Conservation (phyloP, 2,888 invertebrate species). For the Ectropis crepuscularia region DNA sequence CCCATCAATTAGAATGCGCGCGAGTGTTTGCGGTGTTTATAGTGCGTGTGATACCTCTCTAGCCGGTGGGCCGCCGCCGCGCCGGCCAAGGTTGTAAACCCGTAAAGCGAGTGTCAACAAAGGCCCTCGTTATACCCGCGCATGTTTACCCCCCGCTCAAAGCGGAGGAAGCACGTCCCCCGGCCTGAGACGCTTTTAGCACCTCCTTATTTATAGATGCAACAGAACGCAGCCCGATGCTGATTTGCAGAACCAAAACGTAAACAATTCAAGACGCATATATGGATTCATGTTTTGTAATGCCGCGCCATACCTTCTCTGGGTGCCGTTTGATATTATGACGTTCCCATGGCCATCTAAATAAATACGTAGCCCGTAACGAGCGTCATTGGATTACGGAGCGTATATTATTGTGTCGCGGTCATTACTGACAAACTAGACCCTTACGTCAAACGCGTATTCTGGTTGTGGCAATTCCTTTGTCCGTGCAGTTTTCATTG, state of each 20-base stretch:
- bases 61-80: constrained; percentile 52
- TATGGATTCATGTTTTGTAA: constrained; percentile 37
- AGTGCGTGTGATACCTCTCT: constrained; percentile 63
- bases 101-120: constrained; percentile 81
- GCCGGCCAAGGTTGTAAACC: constrained; percentile 40
- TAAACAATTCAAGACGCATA: constrained; percentile 63
- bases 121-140: constrained; percentile 70
- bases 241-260: constrained; percentile 78
- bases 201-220: constrained; percentile 83
- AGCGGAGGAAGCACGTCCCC: constrained; percentile 82
- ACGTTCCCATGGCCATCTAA: constrained; percentile 41
- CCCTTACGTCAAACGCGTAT: constrained; percentile 65
- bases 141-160: constrained; percentile 81
- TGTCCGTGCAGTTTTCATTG: constrained; percentile 79
- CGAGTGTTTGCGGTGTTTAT: constrained; percentile 58
- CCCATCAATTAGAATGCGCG: constrained; percentile 36
- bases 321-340: constrained; percentile 36
- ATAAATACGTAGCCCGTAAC: constrained; percentile 40
- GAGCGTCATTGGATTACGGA: constrained; percentile 27
- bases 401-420: constrained; percentile 52
- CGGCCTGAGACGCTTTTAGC: constrained; percentile 80
- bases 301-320: constrained; percentile 36
- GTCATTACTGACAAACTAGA: constrained; percentile 63
- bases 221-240: constrained; percentile 65
- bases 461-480: constrained; percentile 73